Conservation (phyloP, 2,888 invertebrate genomes). For the Eulithis prunata region DNA sequence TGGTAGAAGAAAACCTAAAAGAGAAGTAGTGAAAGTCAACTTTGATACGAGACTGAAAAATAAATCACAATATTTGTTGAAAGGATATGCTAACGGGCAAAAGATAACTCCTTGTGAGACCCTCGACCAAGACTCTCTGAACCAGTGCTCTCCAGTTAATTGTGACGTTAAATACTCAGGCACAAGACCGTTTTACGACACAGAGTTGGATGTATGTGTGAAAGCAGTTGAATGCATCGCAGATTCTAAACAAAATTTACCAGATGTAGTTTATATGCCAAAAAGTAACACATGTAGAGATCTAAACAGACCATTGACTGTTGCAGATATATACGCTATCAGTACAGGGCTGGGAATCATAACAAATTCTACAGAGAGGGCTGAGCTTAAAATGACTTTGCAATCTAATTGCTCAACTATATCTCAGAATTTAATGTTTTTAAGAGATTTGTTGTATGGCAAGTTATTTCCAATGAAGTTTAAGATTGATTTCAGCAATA, state of each 20-base stretch:
- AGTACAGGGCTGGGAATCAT: conserved; percentile 60
- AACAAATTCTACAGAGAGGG: conserved; percentile 37
- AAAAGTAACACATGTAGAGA: conserved; percentile 63
- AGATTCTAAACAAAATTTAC: conserved; percentile 52
- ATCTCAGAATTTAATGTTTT: conserved; percentile 64
- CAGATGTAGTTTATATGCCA: conserved; percentile 62
- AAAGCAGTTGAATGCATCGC: conserved; percentile 54
- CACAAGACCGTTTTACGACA: conserved; percentile 56
- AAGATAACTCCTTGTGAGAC: conserved; percentile 52
- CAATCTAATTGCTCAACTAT: conserved; percentile 67
- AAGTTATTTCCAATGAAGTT: conserved; percentile 52
- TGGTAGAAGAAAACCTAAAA: conserved; percentile 39
- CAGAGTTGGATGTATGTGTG: conserved; percentile 50
- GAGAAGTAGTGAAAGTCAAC: conserved; percentile 49
- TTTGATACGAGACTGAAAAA: conserved; percentile 60
- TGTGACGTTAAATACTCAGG: conserved; percentile 70
- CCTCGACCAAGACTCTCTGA: conserved; percentile 62
- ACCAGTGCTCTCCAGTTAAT: conserved; percentile 59
- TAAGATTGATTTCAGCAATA: conserved; percentile 51
- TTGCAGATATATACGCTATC: conserved; percentile 64
- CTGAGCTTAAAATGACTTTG: conserved; percentile 46
- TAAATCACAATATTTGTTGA: conserved; percentile 40
- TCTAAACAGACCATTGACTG: conserved; percentile 55
- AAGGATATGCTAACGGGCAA: conserved; percentile 36
- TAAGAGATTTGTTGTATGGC: conserved; percentile 62